phyloP scores from a whole-genome alignment of 2,113 vertebrate species.

The Ranitomeya variabilis region DNA sequence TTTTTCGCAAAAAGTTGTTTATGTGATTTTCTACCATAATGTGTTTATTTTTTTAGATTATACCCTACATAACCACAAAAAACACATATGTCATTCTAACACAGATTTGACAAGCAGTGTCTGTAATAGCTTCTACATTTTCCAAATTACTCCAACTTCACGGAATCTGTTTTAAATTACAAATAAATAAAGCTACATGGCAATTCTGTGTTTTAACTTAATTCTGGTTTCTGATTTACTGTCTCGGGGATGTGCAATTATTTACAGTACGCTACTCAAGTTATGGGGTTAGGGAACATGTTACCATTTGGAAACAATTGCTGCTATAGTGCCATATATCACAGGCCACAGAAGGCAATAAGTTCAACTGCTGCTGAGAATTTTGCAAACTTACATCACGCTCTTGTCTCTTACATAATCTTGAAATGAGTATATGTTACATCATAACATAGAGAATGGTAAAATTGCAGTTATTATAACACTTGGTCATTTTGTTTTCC shows the following conservation, averaged over 20 bases:
- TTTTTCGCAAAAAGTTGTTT: not conserved
- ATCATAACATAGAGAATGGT: not conserved
- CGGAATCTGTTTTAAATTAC: conserved; percentile 31
- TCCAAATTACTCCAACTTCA: conserved; percentile 14
- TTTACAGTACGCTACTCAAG: conserved; percentile 17
- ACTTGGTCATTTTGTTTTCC: not conserved
- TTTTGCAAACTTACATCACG: not conserved
- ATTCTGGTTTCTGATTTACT: conserved; percentile 34
- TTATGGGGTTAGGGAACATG: conserved; percentile 15
- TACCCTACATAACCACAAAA: not conserved
- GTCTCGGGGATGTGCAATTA: conserved; percentile 3
- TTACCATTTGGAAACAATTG: conserved; percentile 46
- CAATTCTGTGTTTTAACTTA: conserved; percentile 10
- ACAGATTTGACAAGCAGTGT: not conserved
- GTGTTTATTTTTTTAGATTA: not conserved
- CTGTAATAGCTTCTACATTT: conserved; percentile 4
- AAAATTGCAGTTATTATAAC: not conserved
- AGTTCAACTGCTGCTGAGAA: not conserved
- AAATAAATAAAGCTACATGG: conserved; percentile 15
- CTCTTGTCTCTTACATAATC: not conserved
- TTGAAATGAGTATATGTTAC: not conserved
- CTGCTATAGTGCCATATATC: not conserved
- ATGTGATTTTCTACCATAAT: not conserved
- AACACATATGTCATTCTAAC: not conserved
- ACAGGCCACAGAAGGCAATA: not conserved